Evolutionary conservation across 2,888 invertebrate species (phyloP).

Genomic region (Lamproptera curius): DNA sequence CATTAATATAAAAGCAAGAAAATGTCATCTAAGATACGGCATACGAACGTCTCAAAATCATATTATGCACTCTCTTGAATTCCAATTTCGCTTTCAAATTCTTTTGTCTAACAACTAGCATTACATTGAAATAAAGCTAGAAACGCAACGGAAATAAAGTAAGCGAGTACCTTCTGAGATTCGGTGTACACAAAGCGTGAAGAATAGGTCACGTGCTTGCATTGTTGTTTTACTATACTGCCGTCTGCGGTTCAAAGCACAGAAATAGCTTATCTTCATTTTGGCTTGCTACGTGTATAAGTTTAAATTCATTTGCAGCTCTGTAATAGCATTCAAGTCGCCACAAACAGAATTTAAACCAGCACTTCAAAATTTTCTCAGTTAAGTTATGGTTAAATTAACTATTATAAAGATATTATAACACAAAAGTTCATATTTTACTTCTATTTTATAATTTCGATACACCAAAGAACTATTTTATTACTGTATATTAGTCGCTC

Average conservation of each 20-base stretch:
- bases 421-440: no score
- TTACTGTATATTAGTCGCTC: no score
- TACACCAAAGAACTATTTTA: no score
- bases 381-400: no score
- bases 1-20: not conserved
- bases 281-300: constrained; percentile 10
- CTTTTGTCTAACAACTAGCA: not conserved
- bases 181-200: constrained; percentile 9
- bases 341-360: no score
- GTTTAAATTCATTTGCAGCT: constrained; percentile 10
- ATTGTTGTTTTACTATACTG: constrained; percentile 11
- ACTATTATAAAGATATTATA: no score
- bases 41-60: no score
- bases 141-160: constrained; percentile 2
- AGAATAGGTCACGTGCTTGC: constrained; percentile 9
- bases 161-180: constrained; percentile 5
- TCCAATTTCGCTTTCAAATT: no score
- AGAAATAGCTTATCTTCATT: constrained; percentile 16
- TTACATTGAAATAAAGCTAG: not conserved
- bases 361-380: no score
- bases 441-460: no score
- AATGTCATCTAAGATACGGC: no score
- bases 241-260: constrained; percentile 4
- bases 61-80: no score
- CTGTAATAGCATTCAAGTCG: not conserved